A percentile compares a stretch with the other conserved stretches of the same genome.
Evolutionary conservation across 2,113 vertebrate species (phyloP).

Genomic region (Xiphophorus couchianus): DNA sequence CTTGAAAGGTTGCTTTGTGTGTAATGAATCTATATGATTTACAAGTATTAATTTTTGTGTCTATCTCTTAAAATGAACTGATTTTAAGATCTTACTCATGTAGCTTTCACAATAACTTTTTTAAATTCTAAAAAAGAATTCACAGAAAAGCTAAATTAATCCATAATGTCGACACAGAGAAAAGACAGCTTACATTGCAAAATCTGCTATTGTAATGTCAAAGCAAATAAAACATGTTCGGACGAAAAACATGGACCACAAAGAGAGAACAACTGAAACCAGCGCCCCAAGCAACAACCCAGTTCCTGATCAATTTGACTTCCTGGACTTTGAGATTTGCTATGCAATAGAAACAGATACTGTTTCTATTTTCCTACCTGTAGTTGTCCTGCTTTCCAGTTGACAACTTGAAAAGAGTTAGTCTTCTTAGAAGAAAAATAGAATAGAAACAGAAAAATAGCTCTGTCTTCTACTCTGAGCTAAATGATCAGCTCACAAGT

Average conservation of each 20-base stretch:
- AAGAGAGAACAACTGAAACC: conserved; percentile 1
- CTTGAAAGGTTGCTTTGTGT: neutral
- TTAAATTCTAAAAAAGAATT: neutral
- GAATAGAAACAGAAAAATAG: too few relatives aligned
- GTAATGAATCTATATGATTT: neutral
- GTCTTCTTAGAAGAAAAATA: neutral
- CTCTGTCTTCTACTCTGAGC: too few relatives aligned
- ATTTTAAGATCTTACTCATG: too few relatives aligned
- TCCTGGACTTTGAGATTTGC: conserved; percentile 2
- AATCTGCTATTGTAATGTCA: neutral
- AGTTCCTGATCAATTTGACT: conserved; percentile 8
- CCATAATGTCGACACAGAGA: neutral
- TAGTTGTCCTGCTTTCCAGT: neutral
- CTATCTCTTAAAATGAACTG: neutral
- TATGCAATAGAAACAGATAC: too few relatives aligned
- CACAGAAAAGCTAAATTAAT: neutral
- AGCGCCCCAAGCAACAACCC: neutral
- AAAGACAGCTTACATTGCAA: conserved; percentile 3
- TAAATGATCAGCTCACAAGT: neutral
- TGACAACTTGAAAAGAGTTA: neutral
- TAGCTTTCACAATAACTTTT: too few relatives aligned
- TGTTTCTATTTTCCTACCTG: neutral
- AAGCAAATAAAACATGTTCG: conserved; percentile 17
- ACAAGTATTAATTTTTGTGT: neutral
- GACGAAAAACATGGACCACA: conserved; percentile 24